Percentiles rank a stretch among this genome's conserved stretches.
Evolutionary conservation across 2,888 invertebrate genomes (phyloP).

Genomic region (Apoda limacodes): DNA sequence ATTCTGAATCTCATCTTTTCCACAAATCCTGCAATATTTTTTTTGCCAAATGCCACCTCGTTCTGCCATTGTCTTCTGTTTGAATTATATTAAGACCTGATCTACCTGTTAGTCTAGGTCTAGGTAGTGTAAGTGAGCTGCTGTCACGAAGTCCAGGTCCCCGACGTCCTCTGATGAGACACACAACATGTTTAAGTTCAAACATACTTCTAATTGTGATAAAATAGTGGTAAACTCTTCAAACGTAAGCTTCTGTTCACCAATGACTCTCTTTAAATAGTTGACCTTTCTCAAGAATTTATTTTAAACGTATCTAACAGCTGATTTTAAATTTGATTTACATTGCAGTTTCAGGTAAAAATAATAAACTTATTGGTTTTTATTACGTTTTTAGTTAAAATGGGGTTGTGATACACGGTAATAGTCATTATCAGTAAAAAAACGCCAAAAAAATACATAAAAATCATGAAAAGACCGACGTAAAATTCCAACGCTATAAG

Average conservation of each 20-base stretch:
- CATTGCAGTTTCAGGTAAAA: too few species aligned
- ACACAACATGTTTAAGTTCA: slow-evolving; percentile 20
- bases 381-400: too few species aligned
- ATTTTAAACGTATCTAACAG: too few species aligned
- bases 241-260: slow-evolving; percentile 20
- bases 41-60: slow-evolving; percentile 21
- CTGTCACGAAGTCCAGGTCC: slow-evolving; percentile 19
- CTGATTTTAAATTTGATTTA: too few species aligned
- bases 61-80: slow-evolving; percentile 18
- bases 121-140: slow-evolving; percentile 22
- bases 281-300: too few species aligned
- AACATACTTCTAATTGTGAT: slow-evolving; percentile 20
- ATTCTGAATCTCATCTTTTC: slow-evolving; percentile 19
- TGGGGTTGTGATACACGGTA: too few species aligned
- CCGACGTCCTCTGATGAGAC: slow-evolving; percentile 19
- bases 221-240: too few species aligned
- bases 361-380: too few species aligned
- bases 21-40: slow-evolving; percentile 20
- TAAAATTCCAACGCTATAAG: too few species aligned
- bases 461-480: too few species aligned
- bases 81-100: slow-evolving; percentile 15
- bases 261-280: slow-evolving; percentile 19
- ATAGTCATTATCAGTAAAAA: too few species aligned
- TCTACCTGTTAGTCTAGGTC: slow-evolving; percentile 17
- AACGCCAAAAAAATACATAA: too few species aligned